Base-by-base conservation (phyloP, 2,888 invertebrate species). In the Caenorhabditis sp. region DNA sequence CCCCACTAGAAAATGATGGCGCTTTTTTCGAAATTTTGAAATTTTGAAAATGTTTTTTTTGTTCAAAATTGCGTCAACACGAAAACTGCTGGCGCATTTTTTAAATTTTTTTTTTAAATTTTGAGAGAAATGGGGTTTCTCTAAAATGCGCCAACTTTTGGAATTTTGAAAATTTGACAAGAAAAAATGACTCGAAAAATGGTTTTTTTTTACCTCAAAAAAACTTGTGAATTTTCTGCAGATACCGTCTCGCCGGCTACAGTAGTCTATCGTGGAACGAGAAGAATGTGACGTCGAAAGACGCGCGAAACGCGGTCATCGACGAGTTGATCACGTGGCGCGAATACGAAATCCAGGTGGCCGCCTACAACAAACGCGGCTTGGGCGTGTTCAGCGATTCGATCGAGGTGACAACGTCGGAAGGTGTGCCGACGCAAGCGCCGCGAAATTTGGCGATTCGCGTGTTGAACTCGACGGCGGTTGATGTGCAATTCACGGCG, bases 321-420 rank as follows among this genome's bases (percentile, higher is more conserved):
- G 92, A 93, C 83, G 95, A 95, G 85, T 90, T 99, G 76, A 97
- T 97, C 69, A 95, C 95, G 0, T 97, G 96, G 95, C 95, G 96
- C 88, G 95, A 95, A 89, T 99, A 99, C 88, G 92, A 94, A 63
- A 93, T 99, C 0, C 94, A 84, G 63, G 95, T 99, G 69, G 95
- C 97, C 0, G 95, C 97, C 0, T 97, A 93, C 88, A 99, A 99
- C 88, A 94, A 94, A 82, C 95, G 95, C 90, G 99, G 97, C 0
- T 93, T 94, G 2, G 99, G 99, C 0, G 92, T 93, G 0, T 97
- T 93, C 88, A 95, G 95, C 19, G 93, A 94, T 12, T 93, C 93
- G 66, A 92, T 95, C 55, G 93, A 93, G 87, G 95, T 97, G 57
- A 94, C 95, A 89, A 99, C 97, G 1, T 93, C 93, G 88, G 97